Evolutionary conservation across 2,797 vertebrate species (phyloP).

Genomic region (Linurgus olivaceus): DNA sequence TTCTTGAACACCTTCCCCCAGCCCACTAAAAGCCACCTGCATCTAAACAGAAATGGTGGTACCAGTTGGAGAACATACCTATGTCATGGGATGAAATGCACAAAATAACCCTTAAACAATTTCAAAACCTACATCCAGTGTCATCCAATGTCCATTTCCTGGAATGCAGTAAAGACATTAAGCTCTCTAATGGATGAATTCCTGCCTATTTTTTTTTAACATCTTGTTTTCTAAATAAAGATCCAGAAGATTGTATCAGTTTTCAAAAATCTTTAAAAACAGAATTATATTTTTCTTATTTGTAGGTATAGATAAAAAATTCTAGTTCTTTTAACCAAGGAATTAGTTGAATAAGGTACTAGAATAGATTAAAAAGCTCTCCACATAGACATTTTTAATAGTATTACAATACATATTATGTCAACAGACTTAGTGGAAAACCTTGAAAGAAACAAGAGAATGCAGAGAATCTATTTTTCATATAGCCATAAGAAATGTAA

Average conservation of each 20-base stretch:
- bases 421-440: background rate
- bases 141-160: background rate
- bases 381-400: background rate
- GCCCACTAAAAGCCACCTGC: background rate
- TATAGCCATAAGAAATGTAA: background rate
- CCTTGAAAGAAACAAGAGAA: background rate
- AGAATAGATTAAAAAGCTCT: background rate
- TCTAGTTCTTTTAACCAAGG: background rate
- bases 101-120: conserved; percentile 51
- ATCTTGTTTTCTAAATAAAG: background rate
- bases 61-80: conserved; percentile 45
- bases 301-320: background rate
- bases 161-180: conserved; percentile 4
- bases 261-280: background rate
- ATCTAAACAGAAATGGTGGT: conserved; percentile 43
- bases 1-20: background rate
- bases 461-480: background rate
- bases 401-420: background rate
- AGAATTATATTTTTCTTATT: background rate
- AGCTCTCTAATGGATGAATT: background rate
- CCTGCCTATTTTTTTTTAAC: background rate
- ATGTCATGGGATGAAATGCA: background rate
- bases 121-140: conserved; percentile 14
- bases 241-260: background rate
- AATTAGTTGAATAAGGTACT: background rate